phyloP scores from a whole-genome alignment of 1,140 invertebrate genomes.

The Neuroterus valhalla region DNA sequence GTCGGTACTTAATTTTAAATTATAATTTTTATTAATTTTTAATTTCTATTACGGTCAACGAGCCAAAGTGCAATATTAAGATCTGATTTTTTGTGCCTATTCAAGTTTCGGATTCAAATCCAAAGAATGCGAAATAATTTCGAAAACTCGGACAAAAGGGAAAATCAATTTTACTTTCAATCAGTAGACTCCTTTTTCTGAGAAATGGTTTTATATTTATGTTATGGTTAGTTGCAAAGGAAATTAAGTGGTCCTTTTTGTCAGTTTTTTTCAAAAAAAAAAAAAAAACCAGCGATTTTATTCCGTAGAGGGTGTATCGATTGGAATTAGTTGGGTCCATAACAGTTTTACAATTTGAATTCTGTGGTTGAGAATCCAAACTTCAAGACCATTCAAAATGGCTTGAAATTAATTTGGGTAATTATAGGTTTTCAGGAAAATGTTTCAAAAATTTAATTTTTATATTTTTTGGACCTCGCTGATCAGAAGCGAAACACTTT shows the following conservation, averaged over 20 bases:
- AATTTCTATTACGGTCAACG: not conserved
- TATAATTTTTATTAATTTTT: not conserved
- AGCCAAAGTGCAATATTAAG: constrained; percentile 26
- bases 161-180: constrained; percentile 18
- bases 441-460: not conserved
- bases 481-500: constrained; percentile 33
- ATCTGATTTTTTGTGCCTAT: not conserved
- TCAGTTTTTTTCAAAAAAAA: not conserved
- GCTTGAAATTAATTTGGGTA: not conserved
- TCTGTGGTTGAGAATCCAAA: not conserved
- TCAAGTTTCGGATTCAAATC: constrained; percentile 12
- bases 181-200: not conserved
- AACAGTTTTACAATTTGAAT: constrained; percentile 16
- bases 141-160: constrained; percentile 4
- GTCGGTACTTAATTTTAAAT: constrained; percentile 7
- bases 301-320: constrained; percentile 2
- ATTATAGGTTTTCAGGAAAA: not conserved
- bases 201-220: not conserved
- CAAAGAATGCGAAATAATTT: not conserved
- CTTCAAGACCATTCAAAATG: not conserved
- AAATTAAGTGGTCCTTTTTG: not conserved
- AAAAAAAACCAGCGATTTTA: not conserved
- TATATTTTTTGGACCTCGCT: constrained; percentile 16
- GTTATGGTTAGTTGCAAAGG: not conserved
- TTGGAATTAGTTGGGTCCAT: constrained; percentile 10